A percentile compares a stretch with the other conserved stretches of the same genome.
These are phyloP conservation scores for Philereme transversata DNA, from an alignment of 2,888 invertebrate genomes.

Conservation along the genomic window DNA sequence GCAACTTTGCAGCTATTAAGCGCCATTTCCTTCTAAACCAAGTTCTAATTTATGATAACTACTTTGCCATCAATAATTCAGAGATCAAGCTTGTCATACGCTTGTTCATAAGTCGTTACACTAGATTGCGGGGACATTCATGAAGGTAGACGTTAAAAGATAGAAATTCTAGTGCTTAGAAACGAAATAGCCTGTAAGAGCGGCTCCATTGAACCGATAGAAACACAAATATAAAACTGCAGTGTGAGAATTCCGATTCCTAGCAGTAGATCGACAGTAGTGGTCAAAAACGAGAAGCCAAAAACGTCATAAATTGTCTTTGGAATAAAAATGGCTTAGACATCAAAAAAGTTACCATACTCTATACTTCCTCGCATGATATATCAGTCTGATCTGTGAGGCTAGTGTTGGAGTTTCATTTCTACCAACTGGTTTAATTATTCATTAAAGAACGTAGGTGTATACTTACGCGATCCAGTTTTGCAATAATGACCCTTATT, in stretches of 20 bases:
- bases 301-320: no score
- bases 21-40: slow-evolving; percentile 6
- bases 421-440: slow-evolving; percentile 2
- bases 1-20: slow-evolving; percentile 6
- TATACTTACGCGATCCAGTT: slow-evolving; percentile 44
- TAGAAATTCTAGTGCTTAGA: slow-evolving; percentile 1
- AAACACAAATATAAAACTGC: neutral
- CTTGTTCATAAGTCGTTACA: slow-evolving; percentile 55
- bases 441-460: slow-evolving; percentile 25
- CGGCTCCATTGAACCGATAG: neutral
- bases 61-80: slow-evolving; percentile 57
- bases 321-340: no score
- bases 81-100: slow-evolving; percentile 54
- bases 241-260: no score
- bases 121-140: slow-evolving; percentile 26
- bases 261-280: no score
- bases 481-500: slow-evolving; percentile 42
- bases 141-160: slow-evolving; percentile 8
- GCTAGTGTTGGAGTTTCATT: slow-evolving; percentile 4
- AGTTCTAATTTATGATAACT: slow-evolving; percentile 36
- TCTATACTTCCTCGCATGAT: neutral
- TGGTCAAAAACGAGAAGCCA: no score
- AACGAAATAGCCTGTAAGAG: neutral
- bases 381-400: neutral
- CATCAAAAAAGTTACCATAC: neutral